phyloP scores from a whole-genome alignment of 1,140 invertebrate species.

The Drosophila kohkoa region DNA sequence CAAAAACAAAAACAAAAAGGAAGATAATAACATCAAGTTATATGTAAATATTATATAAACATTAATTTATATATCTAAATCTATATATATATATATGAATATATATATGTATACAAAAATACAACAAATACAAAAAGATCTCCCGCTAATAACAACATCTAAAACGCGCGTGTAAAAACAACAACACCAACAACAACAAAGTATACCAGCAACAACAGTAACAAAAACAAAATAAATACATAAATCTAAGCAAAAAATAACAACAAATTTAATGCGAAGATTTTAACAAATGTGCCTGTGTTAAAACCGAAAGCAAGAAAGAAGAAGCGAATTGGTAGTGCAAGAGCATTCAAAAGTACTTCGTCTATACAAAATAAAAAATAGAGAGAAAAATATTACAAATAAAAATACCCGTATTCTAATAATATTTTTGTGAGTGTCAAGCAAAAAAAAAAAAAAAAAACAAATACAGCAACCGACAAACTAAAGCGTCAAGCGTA shows the following conservation, averaged over 20 bases:
- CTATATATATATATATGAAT: constrained; percentile 25
- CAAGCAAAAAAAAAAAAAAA: constrained; percentile 40
- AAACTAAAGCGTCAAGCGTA: constrained; percentile 38
- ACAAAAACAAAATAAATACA: constrained; percentile 58
- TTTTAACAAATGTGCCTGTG: constrained; percentile 83
- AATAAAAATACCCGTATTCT: constrained; percentile 39
- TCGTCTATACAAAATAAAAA: not conserved
- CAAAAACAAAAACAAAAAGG: constrained; percentile 9
- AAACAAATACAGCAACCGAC: constrained; percentile 3
- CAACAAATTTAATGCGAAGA: constrained; percentile 51
- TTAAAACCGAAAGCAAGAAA: constrained; percentile 60
- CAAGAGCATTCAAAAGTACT: constrained; percentile 17
- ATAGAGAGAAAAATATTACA: constrained; percentile 16
- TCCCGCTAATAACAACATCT: constrained; percentile 48
- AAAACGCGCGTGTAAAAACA: constrained; percentile 55
- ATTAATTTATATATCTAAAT: constrained; percentile 48
- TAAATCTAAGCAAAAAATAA: constrained; percentile 61
- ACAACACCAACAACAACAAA: constrained; percentile 51
- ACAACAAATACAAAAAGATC: constrained; percentile 51
- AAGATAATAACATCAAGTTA: constrained; percentile 45
- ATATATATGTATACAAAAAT: constrained; percentile 17
- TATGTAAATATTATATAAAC: constrained; percentile 77
- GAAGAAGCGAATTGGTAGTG: constrained; percentile 32
- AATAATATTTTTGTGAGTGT: constrained; percentile 63
- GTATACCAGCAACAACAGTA: constrained; percentile 67